Base-by-base conservation (phyloP, 2,113 vertebrate species). In the Megaleporinus macrocephalus region DNA sequence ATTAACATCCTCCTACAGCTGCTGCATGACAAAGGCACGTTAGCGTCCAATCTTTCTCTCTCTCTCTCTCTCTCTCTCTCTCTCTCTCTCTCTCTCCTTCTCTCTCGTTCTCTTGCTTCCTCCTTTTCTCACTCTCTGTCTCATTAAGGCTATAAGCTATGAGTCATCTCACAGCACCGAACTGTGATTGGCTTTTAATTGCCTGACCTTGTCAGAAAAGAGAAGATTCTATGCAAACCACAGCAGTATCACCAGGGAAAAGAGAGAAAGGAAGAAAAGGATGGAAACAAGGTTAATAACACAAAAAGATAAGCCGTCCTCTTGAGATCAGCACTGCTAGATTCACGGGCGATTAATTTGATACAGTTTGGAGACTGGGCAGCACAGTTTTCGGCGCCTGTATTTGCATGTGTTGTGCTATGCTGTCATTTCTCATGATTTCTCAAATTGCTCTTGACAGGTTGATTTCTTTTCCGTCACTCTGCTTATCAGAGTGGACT, bases 161-260 rank as follows among this genome's bases (percentile, higher is more conserved):
- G 89, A 92, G 51, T 93, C 91, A 92, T 83, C 83, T 80, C 65
- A 4, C 85, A 80, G 86, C 83, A 72, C 73, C 70, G 82, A 55
- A 68, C 87, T 83, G 24, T 22, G 80, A 89, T 87, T 73, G 53
- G 80, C 84, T 89, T 89, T 91, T 91, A 92, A 91, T 92, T 89
- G 91, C 82, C 83, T 77, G 78, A 85, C 87, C 86, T 88, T 80
- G 89, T 88, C 83, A 86, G 81, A 76, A 70, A 87, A 77, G 61
- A 88, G 53, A 66, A 47, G 84, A 68, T 75, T 78, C 78, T 51
- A 78, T 72, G 81, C 73, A 83, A 47, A 83, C 55, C 75, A 12
- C 65, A 75, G 27, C 44, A 71, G 75, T 83, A 78, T 78, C 71
- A 59, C 78, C 44, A 20, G 18, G 72, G 78, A 33, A 80, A 57